A percentile compares a stretch with the other conserved stretches of the same genome.
Conservation (phyloP, 2,113 vertebrate genomes). For the Erythrocercus mccallii region DNA sequence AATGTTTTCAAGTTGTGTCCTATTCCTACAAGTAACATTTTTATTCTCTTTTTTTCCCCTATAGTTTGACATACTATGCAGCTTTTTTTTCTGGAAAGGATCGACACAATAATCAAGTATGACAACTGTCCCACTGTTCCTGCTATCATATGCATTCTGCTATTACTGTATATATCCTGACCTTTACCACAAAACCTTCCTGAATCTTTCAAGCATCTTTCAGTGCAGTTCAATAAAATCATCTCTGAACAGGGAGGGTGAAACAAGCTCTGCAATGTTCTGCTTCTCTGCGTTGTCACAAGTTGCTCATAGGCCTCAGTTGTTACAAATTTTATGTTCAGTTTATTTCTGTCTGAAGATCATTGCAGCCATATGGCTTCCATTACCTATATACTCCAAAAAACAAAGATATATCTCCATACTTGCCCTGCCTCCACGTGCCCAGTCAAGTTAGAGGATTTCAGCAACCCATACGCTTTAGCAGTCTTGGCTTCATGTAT, state of each 20-base stretch:
- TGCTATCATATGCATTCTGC: not conserved
- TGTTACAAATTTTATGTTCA: not conserved
- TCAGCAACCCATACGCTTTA: not conserved
- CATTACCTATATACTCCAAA: not conserved
- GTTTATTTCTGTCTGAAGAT: not conserved
- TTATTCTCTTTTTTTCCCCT: not conserved
- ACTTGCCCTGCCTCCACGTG: rapidly evolving
- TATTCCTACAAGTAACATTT: not conserved
- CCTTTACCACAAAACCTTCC: not conserved
- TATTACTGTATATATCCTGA: rapidly evolving
- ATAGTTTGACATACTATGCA: not conserved
- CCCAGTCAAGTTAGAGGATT: not conserved
- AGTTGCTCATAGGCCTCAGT: not conserved
- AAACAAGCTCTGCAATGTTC: not conserved
- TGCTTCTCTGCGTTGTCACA: not conserved
- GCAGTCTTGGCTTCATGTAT: not conserved
- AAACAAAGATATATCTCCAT: not conserved
- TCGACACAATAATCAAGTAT: not conserved
- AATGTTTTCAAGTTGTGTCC: not conserved
- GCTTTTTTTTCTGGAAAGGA: not conserved
- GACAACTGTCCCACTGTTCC: not conserved
- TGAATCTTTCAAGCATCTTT: not conserved
- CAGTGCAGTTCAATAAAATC: not conserved
- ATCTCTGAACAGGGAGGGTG: not conserved
- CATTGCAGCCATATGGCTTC: not conserved